Evolutionary conservation across 2,113 vertebrate genomes (phyloP), one percentile per base, ranked within the genome.

Genomic region (Oostethus manadensis): DNA sequence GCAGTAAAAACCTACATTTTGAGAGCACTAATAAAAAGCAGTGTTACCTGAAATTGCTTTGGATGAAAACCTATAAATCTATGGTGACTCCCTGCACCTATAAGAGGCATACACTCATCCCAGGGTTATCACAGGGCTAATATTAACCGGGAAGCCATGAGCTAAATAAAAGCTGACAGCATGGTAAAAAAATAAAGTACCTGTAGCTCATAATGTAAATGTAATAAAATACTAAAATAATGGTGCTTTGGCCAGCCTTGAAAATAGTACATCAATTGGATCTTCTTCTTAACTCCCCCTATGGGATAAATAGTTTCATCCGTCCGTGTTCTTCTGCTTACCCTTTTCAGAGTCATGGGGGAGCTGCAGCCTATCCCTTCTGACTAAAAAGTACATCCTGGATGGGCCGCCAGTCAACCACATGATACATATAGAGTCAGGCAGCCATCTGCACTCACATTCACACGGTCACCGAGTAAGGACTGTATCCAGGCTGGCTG

Each of bases 81-180:
- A 53, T 54, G 13, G 16, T 11, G 6, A 23, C 29, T 40, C 44
- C n/a, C 29, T 48, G 42, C 49, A 26, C 42, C 2, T 15, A 17
- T 17, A 17, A 15, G 23, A 46, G n/a, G 21, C 3, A 13, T n/a
- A 50, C 15, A 65, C 43, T 49, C 33, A 50, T 11, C 20, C 18
- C 43, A 3, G 59, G n/a, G 40, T 74, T 73, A 71, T 61, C 58
- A 38, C 17, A 5, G 11, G 46, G 79, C 85, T 84, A 84, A 87
- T 82, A 63, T 80, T 81, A 80, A 86, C 77, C 53, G 44, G 46
- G 42, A 50, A 44, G 15, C 17, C 23, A 60, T 56, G 56, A 51
- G n/a, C 26, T n/a, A 23, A 50, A 50, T 23, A 50, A 23, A 50
- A 50, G 29, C 29, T 33, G 29, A 33, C 29, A 33, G 38, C 45